Percentiles rank a stretch among this genome's conserved stretches.
These are phyloP conservation scores for Venusia cambrica DNA, from an alignment of 2,888 invertebrate species.

Conservation along the genomic window DNA sequence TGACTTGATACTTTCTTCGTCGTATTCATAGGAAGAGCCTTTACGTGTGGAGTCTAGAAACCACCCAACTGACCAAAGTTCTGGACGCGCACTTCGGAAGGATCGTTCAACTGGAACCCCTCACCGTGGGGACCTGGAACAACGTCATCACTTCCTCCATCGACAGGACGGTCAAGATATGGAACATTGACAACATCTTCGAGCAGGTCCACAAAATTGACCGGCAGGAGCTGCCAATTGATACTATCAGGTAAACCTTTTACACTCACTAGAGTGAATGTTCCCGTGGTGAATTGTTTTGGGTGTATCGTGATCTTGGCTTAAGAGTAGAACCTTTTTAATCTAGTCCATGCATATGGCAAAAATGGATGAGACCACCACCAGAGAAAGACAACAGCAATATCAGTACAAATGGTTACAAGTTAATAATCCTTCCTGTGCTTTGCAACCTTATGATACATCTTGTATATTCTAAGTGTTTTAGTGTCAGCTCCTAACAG, in stretches of 20 bases:
- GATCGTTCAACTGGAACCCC: constrained; percentile 93
- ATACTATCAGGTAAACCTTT: constrained; percentile 87
- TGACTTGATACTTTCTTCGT: too few species aligned
- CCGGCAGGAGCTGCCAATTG: constrained; percentile 96
- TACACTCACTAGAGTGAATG: neutral
- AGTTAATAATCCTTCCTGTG: too few species aligned
- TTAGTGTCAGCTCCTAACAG: too few species aligned
- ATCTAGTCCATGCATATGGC: too few species aligned
- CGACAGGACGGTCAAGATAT: constrained; percentile 98
- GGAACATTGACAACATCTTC: constrained; percentile 99
- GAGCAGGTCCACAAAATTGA: constrained; percentile 98
- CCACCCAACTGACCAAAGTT: constrained; percentile 91
- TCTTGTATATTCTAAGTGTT: too few species aligned
- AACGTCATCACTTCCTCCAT: constrained; percentile 98
- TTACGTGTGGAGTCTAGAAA: constrained; percentile 95
- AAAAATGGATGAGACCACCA: too few species aligned
- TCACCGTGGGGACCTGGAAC: constrained; percentile 95
- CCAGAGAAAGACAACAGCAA: too few species aligned
- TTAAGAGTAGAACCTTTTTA: too few species aligned
- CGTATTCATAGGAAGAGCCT: constrained; percentile 91
- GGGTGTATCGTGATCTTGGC: too few species aligned
- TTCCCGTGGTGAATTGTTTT: too few species aligned
- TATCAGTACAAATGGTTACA: too few species aligned
- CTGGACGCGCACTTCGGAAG: constrained; percentile 98
- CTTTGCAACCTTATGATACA: too few species aligned